Evolutionary conservation across 2,888 invertebrate genomes (phyloP), one percentile per base, ranked within the genome.

Genomic region (Cryptocheilus praepositus): DNA sequence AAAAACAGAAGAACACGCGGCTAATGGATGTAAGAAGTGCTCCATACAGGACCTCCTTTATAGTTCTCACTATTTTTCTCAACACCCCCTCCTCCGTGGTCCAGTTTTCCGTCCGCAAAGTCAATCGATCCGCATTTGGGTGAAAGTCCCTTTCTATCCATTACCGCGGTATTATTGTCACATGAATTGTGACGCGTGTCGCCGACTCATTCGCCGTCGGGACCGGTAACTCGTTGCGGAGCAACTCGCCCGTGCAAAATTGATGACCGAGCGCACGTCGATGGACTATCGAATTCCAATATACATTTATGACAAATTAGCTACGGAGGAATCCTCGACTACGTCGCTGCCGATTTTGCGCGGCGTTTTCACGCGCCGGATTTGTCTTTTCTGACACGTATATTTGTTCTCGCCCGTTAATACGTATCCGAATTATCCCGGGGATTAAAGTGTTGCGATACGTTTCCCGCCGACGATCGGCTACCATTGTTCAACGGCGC

Each of bases 261-360:
- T 36, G 36, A 36, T 36, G 36, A 36, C 36, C 36, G 36, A 36
- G 36, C 36, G 44, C 46, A 60, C 45, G n/a, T 13, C 52, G 52
- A 60, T 52, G 36, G 52, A 3, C 25, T 55, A 69, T 64, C 59
- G 61, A 64, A 62, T 58, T 44, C 25, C n/a, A 22, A 22, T 54
- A 64, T 57, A 73, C 70, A 74, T 70, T 70, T 70, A 62, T 59
- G 70, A 64, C 45, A 65, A 70, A 70, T 73, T 70, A 73, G 64
- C 16, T 22, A 25, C 57, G 57, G 22, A 55, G 65, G 45, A 46
- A 58, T 36, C 36, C 36, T 22, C 25, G 18, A 25, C 28, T 16
- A 21, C 19, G 52, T 0, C 44, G 59, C 62, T 70, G 22, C 22
- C 63, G 61, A 61, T 73, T 70, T 64, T 43, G 5, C 16, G 21